These are phyloP conservation scores for Stomatorhinus ivindoensis DNA, from an alignment of 2,113 vertebrate genomes.

Conservation along the genomic window DNA sequence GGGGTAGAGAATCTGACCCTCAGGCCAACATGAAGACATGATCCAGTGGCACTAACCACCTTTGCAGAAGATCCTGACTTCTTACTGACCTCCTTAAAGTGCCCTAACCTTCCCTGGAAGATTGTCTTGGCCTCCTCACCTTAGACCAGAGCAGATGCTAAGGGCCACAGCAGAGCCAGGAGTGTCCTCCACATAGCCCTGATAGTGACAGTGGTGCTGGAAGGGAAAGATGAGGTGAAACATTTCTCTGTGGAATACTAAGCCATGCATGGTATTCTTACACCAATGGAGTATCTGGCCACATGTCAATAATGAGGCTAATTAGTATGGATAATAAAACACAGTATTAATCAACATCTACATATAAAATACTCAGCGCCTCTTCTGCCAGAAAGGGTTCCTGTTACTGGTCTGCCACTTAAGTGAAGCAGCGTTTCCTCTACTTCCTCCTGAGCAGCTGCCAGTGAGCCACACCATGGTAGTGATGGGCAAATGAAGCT, in stretches of 20 bases:
- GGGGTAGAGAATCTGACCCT: not conserved
- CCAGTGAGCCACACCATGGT: not conserved
- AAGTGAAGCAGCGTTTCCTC: not conserved
- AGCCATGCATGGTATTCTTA: not conserved
- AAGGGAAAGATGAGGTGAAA: not conserved
- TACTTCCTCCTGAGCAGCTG: not conserved
- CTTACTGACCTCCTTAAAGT: not conserved
- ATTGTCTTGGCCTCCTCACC: constrained; percentile 52
- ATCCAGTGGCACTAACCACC: not conserved
- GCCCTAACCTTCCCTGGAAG: not conserved
- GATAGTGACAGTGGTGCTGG: constrained; percentile 84
- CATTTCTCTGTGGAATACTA: not conserved
- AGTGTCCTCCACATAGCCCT: constrained; percentile 70
- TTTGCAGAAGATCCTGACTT: not conserved
- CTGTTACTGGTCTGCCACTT: not conserved
- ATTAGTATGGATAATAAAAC: not conserved
- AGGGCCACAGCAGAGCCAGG: constrained; percentile 70
- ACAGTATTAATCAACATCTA: not conserved
- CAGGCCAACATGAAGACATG: not conserved
- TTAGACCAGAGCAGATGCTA: constrained; percentile 81
- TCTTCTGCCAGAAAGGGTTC: not conserved
- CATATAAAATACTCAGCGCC: not conserved
- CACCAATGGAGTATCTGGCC: not conserved
- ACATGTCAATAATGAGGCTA: not conserved
- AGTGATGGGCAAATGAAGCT: no score